phyloP scores from a whole-genome alignment of 2,113 vertebrate species.

The Chaetorhynchus papuensis region DNA sequence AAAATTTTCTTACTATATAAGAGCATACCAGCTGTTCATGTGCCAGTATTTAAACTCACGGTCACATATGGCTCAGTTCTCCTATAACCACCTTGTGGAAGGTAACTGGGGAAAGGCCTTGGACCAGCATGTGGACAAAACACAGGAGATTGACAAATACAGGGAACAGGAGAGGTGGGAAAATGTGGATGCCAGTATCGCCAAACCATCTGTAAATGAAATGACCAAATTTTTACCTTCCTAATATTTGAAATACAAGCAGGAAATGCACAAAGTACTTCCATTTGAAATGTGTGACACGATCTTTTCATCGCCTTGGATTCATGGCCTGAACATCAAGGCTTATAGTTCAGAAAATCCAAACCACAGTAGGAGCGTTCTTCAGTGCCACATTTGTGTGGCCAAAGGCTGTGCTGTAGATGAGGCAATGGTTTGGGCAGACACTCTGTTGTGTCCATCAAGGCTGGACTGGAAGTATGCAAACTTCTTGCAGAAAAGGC shows the following conservation, averaged over 20 bases:
- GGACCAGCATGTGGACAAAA: background rate
- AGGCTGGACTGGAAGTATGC: background rate
- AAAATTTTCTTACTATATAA: background rate
- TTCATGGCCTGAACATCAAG: background rate
- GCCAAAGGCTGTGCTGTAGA: background rate
- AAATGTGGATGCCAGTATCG: background rate
- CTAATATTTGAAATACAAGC: background rate
- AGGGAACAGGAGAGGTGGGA: background rate
- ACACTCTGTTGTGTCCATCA: background rate
- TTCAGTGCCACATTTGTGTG: accelerated
- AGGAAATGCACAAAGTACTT: background rate
- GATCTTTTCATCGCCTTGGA: background rate
- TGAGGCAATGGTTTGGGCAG: background rate
- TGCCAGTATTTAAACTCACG: background rate
- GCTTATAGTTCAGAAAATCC: background rate
- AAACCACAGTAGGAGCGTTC: accelerated
- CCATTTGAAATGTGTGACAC: background rate
- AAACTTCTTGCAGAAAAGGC: background rate
- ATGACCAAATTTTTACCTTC: background rate
- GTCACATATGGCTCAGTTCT: background rate
- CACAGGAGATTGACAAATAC: background rate
- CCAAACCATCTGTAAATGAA: background rate
- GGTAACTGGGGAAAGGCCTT: background rate
- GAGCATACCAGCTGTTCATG: accelerated
- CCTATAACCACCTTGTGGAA: background rate